Percentiles rank a stretch among this genome's conserved stretches.
phyloP scores from a whole-genome alignment of 2,797 vertebrate genomes.

The Neosilurus mollespiculum region DNA sequence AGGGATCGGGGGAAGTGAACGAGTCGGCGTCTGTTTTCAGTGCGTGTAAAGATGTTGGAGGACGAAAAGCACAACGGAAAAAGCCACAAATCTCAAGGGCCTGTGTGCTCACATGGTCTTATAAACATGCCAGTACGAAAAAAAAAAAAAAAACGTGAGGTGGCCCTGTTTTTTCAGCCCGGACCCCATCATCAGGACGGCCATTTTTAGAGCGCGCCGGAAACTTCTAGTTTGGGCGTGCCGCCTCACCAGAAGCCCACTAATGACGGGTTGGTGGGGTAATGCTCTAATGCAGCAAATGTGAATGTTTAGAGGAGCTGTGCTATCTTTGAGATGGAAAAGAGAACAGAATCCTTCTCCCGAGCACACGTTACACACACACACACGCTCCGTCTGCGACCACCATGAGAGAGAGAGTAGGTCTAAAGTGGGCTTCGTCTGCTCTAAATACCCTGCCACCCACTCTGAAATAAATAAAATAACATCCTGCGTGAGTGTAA shows the following conservation, averaged over 20 bases:
- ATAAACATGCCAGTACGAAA: slow-evolving; percentile 42
- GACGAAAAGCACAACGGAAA: slow-evolving; percentile 1
- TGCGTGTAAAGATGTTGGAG: slow-evolving; percentile 30
- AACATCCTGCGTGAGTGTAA: slow-evolving; percentile 51
- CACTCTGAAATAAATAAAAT: slow-evolving; percentile 56
- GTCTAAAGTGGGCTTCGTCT: slow-evolving; percentile 49
- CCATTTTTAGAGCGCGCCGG: slow-evolving; percentile 59
- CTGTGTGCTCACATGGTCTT: slow-evolving; percentile 29
- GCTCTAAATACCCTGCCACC: slow-evolving; percentile 56
- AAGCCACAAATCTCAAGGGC: slow-evolving; percentile 36
- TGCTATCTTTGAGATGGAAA: slow-evolving; percentile 52
- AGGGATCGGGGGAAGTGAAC: neutral
- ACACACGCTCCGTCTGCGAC: slow-evolving; percentile 30
- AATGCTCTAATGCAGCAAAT: slow-evolving; percentile 75
- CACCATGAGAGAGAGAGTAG: slow-evolving; percentile 52
- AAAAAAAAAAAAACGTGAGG: slow-evolving; percentile 21
- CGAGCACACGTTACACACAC: slow-evolving; percentile 34
- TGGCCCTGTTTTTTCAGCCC: slow-evolving; percentile 45
- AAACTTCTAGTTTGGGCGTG: slow-evolving; percentile 74
- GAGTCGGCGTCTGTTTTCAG: neutral
- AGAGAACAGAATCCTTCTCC: slow-evolving; percentile 43
- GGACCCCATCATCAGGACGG: slow-evolving; percentile 56
- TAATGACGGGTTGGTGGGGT: slow-evolving; percentile 78
- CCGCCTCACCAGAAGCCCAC: slow-evolving; percentile 71
- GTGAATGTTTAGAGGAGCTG: slow-evolving; percentile 46